These are phyloP conservation scores for Otis tarda DNA, from an alignment of 2,113 vertebrate genomes.

Conservation along the genomic window DNA sequence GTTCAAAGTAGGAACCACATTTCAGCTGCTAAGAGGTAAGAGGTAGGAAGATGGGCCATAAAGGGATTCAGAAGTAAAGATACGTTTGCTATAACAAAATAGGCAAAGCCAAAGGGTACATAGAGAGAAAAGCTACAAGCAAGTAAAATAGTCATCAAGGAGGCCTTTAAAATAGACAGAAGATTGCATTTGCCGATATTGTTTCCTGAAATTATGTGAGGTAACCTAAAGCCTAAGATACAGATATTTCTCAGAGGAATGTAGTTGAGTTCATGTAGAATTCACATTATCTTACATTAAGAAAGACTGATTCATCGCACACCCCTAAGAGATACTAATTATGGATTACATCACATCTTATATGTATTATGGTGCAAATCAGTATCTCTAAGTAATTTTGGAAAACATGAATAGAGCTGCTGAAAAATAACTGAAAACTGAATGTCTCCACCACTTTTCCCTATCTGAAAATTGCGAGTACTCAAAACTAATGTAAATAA, in stretches of 20 bases:
- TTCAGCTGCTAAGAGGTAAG: not conserved
- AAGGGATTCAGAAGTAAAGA: not conserved
- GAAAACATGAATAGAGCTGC: not conserved
- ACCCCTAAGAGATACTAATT: not conserved
- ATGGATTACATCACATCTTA: not conserved
- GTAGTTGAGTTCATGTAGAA: not conserved
- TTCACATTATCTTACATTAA: not conserved
- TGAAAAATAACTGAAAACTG: not conserved
- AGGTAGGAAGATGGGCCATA: not conserved
- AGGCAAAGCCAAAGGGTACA: not conserved
- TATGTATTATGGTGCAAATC: not conserved
- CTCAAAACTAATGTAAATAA: not conserved
- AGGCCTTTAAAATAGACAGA: not conserved
- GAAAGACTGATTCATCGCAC: not conserved
- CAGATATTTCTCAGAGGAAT: not conserved
- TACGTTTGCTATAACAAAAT: not conserved
- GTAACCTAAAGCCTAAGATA: not conserved
- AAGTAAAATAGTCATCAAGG: not conserved
- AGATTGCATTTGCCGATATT: not conserved
- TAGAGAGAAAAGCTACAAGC: not conserved
- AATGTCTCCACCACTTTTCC: not conserved
- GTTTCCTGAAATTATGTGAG: not conserved
- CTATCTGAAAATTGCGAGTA: not conserved
- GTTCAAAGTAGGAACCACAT: not conserved
- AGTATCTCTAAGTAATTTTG: not conserved